Conservation (phyloP, 2,888 invertebrate genomes). For the Drosophila longiperda region DNA sequence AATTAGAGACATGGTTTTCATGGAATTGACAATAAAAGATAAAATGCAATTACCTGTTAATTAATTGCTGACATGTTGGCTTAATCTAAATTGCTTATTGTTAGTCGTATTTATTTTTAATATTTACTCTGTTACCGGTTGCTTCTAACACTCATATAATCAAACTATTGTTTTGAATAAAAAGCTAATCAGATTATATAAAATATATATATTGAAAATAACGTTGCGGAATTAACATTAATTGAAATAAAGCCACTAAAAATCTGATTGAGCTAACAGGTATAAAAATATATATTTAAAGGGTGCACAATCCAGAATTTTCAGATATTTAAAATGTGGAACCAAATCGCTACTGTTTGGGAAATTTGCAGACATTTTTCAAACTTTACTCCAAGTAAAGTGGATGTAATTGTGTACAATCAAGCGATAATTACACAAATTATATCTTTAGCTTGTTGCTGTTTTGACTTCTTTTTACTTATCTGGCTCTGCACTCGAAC, state of each 20-base stretch:
- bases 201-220: no score
- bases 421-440: constrained; percentile 55
- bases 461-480: constrained; percentile 22
- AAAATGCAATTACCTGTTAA: neutral
- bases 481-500: constrained; percentile 21
- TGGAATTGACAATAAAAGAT: neutral
- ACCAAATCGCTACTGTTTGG: neutral
- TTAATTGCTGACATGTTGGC: no score
- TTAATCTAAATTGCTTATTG: no score
- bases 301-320: neutral
- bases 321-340: neutral
- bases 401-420: constrained; percentile 36
- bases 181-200: no score
- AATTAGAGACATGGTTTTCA: neutral
- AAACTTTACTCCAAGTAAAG: constrained; percentile 12
- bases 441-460: constrained; percentile 33
- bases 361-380: neutral
- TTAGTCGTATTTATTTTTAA: no score
- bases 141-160: no score
- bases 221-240: no score
- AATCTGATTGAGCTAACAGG: no score
- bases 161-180: no score
- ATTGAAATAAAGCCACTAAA: no score
- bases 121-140: no score
- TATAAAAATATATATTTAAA: no score